Evolutionary conservation across 2,888 invertebrate species (phyloP).

Genomic region (Pterobdella sp.): DNA sequence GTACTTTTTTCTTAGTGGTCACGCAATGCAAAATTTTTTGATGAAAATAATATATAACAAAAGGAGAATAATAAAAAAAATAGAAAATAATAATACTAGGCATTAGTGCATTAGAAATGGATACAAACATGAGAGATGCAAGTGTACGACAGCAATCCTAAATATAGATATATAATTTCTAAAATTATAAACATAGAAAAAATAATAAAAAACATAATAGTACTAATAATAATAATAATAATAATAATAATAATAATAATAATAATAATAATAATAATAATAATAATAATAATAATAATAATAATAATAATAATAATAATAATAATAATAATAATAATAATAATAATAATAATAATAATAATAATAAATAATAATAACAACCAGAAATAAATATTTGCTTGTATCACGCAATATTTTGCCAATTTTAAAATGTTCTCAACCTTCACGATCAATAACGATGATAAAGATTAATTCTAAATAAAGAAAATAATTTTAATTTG

Average conservation of each 20-base stretch:
- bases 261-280: constrained; percentile 16
- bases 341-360: constrained; percentile 16
- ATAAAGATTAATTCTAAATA: too few relatives aligned
- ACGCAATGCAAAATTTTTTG: neutral
- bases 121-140: neutral
- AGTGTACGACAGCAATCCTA: neutral
- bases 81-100: too few relatives aligned
- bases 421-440: too few relatives aligned
- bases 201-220: neutral
- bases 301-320: constrained; percentile 17
- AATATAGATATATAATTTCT: neutral
- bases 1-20: too few relatives aligned
- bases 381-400: too few relatives aligned
- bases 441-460: too few relatives aligned
- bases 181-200: neutral
- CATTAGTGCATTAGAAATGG: too few relatives aligned
- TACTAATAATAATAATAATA: constrained; percentile 17
- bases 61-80: neutral
- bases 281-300: constrained; percentile 14
- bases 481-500: too few relatives aligned
- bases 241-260: constrained; percentile 15
- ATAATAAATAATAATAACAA: neutral
- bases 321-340: constrained; percentile 14
- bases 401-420: too few relatives aligned
- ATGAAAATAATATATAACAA: neutral